Base-by-base conservation (phyloP, 1,140 invertebrate species). In the Cydia amplana region DNA sequence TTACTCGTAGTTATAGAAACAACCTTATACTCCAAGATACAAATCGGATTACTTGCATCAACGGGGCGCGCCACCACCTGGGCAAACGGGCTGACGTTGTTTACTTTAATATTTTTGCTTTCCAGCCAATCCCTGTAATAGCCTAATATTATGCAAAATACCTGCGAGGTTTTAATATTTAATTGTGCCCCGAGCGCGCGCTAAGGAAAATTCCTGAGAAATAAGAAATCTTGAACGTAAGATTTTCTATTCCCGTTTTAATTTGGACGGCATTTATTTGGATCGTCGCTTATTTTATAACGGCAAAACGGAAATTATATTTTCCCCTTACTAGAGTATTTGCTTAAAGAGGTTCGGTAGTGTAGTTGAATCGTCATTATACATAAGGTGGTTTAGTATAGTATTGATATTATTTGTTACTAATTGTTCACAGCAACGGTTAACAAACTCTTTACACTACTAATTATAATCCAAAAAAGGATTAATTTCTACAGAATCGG, bases 71-170 rank as follows among this genome's bases (percentile, higher is more conserved):
- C 16, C n/a, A 18, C 49, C 49, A 76, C 72, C 77, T 78, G 74
- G 20, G 23, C 20, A 63, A 74, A 76, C 10, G n/a, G 25, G 67
- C 77, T 32, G 36, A 63, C 16, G 40, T 49, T 67, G 60, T 60
- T 20, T 51, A 70, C 55, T 78, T 82, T 72, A 60, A 79, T 77
- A 77, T 77, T 83, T 81, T 79, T 67, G 72, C 55, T 75, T 78
- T 60, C 73, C 51, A 28, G 78, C 70, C 78, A 79, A 77, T 83
- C 79, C 78, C 76, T 78, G 78, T 80, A 74, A 81, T 76, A 76
- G 75, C 78, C 81, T 75, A 82, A 83, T 83, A 84, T 84, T 83
- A 85, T 85, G 84, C 82, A 85, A 85, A 85, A 70, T 70, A 70
- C 65, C 65, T 79, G 79, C 74, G 75, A 74, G 70, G 80, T 74